Evolutionary conservation across 1,140 invertebrate species (phyloP), one percentile per base, ranked within the genome.

Genomic region (Homalodisca vitripennis): DNA sequence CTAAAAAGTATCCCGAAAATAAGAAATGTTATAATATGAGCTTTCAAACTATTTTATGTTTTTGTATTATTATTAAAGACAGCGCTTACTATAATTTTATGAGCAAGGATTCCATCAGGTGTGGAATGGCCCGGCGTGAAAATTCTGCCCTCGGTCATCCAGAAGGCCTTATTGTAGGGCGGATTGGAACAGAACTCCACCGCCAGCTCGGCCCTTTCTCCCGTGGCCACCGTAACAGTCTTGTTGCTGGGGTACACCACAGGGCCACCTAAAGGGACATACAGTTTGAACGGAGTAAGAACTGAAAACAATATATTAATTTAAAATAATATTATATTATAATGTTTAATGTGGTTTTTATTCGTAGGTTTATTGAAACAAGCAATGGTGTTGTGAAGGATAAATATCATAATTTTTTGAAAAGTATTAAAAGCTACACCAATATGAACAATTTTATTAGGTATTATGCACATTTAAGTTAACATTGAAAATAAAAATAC

Each of bases 161-260:
- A 88, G 32, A 84, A 76, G 3, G 84, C 80, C 70, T 82, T 80
- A 1, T 80, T 82, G 67, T 84, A 83, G 47, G 77, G 77, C 0
- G 85, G 86, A 67, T 84, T 83, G 22, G 85, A 83, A 74, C 86
- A 87, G 72, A 86, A 85, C 71, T 86, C 84, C 1, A 85, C 82
- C 30, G 81, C 77, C 1, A 88, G 75, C 60, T 81, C 79, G 48
- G 85, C 74, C 0, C 80, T 73, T 47, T 84, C 79, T 1, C 86
- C 86, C 60, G 83, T 79, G 55, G 84, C 80, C 1, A 83, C 84
- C 66, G 81, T 83, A 70, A 86, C 75, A 1, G 81, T 82, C 62
- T 80, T 81, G 67, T 80, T 83, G 20, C 79, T 77, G 6, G 84
- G 83, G 69, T 84, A 81, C 29, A 87, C 81, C 72, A 84, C 82